Conservation (phyloP, 2,797 vertebrate genomes). For the Clarias pachynema region DNA sequence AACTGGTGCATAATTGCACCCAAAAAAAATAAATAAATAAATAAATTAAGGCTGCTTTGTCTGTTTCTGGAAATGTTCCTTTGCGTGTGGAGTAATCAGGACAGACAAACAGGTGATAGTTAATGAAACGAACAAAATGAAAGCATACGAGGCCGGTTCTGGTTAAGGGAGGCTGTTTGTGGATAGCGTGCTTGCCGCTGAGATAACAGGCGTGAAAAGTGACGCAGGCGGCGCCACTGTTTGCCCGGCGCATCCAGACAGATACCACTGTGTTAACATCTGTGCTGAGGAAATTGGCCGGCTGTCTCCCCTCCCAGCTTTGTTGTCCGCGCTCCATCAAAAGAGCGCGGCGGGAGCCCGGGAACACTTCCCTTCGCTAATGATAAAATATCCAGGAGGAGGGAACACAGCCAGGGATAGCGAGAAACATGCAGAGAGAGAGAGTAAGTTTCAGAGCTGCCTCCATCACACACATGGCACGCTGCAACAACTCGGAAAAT, state of each 20-base stretch:
- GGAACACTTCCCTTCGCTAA: conserved; percentile 64
- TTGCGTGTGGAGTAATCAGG: conserved; percentile 14
- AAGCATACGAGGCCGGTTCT: conserved; percentile 17
- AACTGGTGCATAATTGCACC: neutral
- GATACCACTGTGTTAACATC: conserved; percentile 65
- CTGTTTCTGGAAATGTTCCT: neutral
- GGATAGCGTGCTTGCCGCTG: conserved; percentile 34
- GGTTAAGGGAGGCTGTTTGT: conserved; percentile 24
- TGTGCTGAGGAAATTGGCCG: conserved; percentile 55
- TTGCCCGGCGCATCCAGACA: conserved; percentile 59
- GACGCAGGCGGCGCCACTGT: conserved; percentile 53
- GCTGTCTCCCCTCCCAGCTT: conserved; percentile 55
- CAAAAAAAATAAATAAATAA: neutral
- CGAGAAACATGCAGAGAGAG: conserved; percentile 55
- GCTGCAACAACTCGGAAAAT: conserved; percentile 43
- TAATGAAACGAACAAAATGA: conserved; percentile 55
- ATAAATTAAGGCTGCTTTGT: neutral
- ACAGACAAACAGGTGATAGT: conserved; percentile 25
- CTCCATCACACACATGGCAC: conserved; percentile 37
- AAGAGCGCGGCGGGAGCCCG: conserved; percentile 64
- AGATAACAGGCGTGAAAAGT: conserved; percentile 59
- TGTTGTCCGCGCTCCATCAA: conserved; percentile 62
- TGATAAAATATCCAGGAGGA: conserved; percentile 63
- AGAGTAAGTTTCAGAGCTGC: conserved; percentile 42
- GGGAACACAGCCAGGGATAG: conserved; percentile 41